Percentiles rank a stretch among this genome's conserved stretches.
Conservation (phyloP, 2,797 vertebrate species). For the Orestias chungarensis region DNA sequence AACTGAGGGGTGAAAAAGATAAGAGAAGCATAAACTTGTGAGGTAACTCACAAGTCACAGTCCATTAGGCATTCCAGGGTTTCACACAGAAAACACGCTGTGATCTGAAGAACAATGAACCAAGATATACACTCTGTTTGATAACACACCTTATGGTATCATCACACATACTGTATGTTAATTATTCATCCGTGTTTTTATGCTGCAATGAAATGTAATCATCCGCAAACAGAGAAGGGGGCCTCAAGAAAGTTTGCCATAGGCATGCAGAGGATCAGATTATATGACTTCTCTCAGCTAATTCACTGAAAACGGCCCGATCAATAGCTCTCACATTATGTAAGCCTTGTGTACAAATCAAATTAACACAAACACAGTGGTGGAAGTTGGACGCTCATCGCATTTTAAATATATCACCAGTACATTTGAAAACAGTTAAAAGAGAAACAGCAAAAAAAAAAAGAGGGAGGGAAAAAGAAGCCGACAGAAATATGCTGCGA, state of each 20-base stretch:
- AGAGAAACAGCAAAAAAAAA: constrained; percentile 7
- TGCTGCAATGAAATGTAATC: background rate
- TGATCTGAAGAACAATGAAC: constrained; percentile 1
- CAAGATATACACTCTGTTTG: constrained; percentile 29
- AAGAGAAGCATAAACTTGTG: constrained; percentile 12
- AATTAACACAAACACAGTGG: background rate
- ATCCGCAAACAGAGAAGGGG: background rate
- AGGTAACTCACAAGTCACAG: constrained; percentile 22
- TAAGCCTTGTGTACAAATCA: background rate
- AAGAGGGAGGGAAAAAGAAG: background rate
- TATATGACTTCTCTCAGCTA: background rate
- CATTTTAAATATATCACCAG: background rate
- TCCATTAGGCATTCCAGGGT: constrained; percentile 6
- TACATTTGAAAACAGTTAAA: background rate
- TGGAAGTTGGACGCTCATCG: background rate
- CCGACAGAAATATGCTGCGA: constrained; percentile 1
- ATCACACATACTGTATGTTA: constrained; percentile 1
- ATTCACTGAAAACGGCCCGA: background rate
- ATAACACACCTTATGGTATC: constrained; percentile 6
- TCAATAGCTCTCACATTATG: background rate
- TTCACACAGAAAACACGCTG: constrained; percentile 9
- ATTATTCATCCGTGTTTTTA: background rate
- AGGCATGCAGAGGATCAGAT: background rate
- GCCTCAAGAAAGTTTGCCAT: background rate
- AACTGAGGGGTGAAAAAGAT: background rate